Base-by-base conservation (phyloP, 1,140 invertebrate species). In the Paralvinella palmiformis region DNA sequence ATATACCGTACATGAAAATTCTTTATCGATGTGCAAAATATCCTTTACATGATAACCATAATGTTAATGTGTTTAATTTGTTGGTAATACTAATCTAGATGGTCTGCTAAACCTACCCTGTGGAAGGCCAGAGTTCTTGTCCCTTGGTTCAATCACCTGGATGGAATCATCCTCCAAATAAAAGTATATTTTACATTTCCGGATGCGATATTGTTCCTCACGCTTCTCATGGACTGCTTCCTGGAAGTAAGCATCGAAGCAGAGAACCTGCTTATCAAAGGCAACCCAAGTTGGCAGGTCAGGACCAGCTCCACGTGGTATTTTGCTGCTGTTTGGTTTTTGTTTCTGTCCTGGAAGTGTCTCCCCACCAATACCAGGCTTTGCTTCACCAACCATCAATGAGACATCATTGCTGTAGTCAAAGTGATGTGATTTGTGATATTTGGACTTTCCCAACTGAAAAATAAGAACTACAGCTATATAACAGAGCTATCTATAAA, bases 261-360 rank as follows among this genome's bases (percentile, higher is more conserved):
- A 74, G 6, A 81, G 67, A 10, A 80, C 77, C 62, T 94, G 85
- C 80, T 91, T 89, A 74, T 94, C 91, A 78, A 88, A 93, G 45
- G 88, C 86, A 32, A 94, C 82, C 92, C 92, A 95, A 0, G 88
- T 80, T 0, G 91, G 91, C 41, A 88, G 70, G 69, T 88, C 87
- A 1, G 84, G 82, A 1, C 84, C 85, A 71, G 88, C 85, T 59
- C 88, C 77, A 22, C 69, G 53, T 4, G 79, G 78, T 64, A 75
- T 75, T 5, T 68, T 60, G 36, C 72, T 75, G 53, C 71, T 76
- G 64, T 68, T 69, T 22, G 74, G 71, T 70, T 71, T 74, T 3
- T 73, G 32, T 45, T 75, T 75, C 65, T 79, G 78, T 5, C 75
- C 77, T 44, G 73, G 65, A 6, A 79, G 63, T 27, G 72, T 72